Base-by-base conservation (phyloP, 64 coral and sea anemone species). In the Montipora capricornis region DNA sequence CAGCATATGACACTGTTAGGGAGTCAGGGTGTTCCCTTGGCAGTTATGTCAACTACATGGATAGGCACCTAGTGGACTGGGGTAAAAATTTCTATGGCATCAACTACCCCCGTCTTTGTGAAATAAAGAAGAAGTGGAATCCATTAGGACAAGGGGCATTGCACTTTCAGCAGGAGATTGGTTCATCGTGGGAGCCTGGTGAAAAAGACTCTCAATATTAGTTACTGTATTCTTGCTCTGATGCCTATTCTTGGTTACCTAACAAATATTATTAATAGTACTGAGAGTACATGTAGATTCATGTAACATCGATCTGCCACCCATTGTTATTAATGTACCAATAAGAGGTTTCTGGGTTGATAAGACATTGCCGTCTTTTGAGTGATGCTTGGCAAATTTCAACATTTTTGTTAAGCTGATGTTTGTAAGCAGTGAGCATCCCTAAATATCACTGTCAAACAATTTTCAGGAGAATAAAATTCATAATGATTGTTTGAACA, bases 151-250 rank as follows among this genome's bases (percentile, higher is more conserved):
- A 84, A 19, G 96, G 96, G 3, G 46, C 96, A 17, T 26, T 97
- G 70, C 96, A 97, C 76, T 97, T 97, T 89, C 88, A 97, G 16
- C 96, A 97, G 29, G 96, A 97, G 83, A 94, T 97, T 80, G 96
- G 96, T 84, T 97, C 96, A 11, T 59, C 61, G 16, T 97, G 96
- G 96, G 92, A 97, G 22, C 96, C 96, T 89, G 16, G 46, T 17
- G 44, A 78, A 16, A 78, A 5, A n/a, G 76, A 48, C 47, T 71
- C 0, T 71, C 22, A 71, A 71, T 71, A 20, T 71, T 20, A 64
- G 20, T 0, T 71, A 71, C 20, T 20, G 0, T 71, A 24, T 71
- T 71, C 1, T 17, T 17, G 17, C 0, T 71, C 20, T 71, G 68
- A 71, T 20, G 1, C 20, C 68, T 71, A 11, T 24, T 71, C 68